phyloP scores from a whole-genome alignment of 2,888 invertebrate species.

The Leucophora obtusa region DNA sequence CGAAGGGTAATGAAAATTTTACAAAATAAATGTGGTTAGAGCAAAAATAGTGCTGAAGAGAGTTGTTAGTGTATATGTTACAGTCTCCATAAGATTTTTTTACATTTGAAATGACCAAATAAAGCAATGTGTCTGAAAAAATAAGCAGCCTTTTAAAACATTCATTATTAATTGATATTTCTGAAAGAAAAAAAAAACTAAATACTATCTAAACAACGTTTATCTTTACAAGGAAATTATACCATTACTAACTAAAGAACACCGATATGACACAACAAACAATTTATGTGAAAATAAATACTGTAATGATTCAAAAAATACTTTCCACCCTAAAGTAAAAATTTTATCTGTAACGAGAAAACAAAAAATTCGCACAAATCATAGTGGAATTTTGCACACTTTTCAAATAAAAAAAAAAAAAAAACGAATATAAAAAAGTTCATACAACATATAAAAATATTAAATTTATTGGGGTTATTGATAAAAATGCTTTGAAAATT shows the following conservation, averaged over 20 bases:
- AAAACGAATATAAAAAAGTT: background rate
- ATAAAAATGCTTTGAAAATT: no score
- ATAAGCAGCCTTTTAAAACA: no score
- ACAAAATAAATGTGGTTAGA: slow-evolving; percentile 38
- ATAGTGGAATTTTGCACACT: slow-evolving; percentile 45
- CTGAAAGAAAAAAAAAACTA: no score
- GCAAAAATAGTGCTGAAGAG: no score
- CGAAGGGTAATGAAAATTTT: slow-evolving; percentile 62
- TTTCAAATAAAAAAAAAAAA: slow-evolving; percentile 26
- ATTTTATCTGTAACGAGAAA: slow-evolving; percentile 7
- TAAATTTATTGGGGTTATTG: no score
- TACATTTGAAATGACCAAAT: no score
- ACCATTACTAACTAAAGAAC: slow-evolving; percentile 24
- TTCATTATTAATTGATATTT: background rate
- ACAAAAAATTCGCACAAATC: slow-evolving; percentile 39
- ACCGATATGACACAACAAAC: slow-evolving; percentile 44
- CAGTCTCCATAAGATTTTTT: no score
- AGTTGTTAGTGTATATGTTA: no score
- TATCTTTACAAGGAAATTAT: background rate
- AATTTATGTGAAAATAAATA: slow-evolving; percentile 53
- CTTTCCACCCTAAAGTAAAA: slow-evolving; percentile 11
- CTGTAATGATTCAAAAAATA: background rate
- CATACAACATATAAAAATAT: no score
- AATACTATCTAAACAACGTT: no score
- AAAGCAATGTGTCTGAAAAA: no score